A percentile compares a stretch with the other conserved stretches of the same genome.
Evolutionary conservation across 2,113 vertebrate species (phyloP).

Genomic region (Varanus komodoensis): DNA sequence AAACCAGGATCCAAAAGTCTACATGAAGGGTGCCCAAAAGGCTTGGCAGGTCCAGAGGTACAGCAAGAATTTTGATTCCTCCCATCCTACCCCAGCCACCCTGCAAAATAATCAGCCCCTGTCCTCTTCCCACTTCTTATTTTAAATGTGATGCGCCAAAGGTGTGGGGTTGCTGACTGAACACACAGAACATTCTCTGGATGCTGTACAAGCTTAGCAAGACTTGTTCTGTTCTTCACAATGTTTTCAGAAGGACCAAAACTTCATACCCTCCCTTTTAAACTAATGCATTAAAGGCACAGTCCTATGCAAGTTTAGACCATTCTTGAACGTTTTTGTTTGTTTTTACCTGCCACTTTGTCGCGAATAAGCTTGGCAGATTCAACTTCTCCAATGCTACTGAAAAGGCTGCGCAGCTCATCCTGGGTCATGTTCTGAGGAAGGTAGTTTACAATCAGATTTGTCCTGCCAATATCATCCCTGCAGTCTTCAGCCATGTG

Average conservation of each 20-base stretch:
- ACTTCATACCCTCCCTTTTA: background rate
- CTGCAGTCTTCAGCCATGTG: conserved; percentile 97
- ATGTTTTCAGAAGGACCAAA: background rate
- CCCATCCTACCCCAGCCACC: background rate
- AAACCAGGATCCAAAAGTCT: too few species aligned
- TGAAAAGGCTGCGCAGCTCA: conserved; percentile 95
- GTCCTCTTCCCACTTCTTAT: background rate
- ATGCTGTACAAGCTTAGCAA: background rate
- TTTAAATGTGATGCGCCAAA: background rate
- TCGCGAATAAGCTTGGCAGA: conserved; percentile 98
- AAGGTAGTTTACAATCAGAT: conserved; percentile 98
- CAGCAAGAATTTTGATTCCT: background rate
- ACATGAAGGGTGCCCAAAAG: too few species aligned
- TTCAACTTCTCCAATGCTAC: conserved; percentile 97
- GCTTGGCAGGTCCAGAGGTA: too few species aligned
- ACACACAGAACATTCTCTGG: background rate
- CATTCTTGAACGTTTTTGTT: too few species aligned
- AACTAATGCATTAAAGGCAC: too few species aligned
- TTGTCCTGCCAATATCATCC: conserved; percentile 92
- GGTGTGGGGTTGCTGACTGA: background rate
- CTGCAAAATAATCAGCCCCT: background rate
- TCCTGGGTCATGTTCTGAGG: conserved; percentile 99
- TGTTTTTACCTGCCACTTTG: conserved; percentile 92
- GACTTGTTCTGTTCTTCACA: background rate
- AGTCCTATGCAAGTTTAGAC: too few species aligned